A percentile compares a stretch with the other conserved stretches of the same genome.
Conservation (phyloP, 2,113 vertebrate species). For the Bothrops jararaca region DNA sequence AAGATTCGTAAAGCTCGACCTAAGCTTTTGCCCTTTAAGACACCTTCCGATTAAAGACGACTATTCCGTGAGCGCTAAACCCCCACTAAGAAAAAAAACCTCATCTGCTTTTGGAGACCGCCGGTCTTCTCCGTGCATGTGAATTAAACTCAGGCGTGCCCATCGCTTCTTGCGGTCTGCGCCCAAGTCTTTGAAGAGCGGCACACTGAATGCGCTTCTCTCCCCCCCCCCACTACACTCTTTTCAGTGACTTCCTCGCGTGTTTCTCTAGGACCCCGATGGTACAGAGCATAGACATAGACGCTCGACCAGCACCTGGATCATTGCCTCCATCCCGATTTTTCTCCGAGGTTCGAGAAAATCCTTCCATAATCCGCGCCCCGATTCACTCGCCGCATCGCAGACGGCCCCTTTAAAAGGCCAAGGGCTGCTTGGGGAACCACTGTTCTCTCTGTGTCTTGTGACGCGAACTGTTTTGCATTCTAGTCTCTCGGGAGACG, state of each 20-base stretch:
- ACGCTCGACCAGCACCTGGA: not conserved
- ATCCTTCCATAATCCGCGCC: not conserved
- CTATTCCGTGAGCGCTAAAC: not conserved
- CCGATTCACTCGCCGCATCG: not conserved
- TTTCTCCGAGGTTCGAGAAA: not conserved
- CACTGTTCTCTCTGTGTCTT: not conserved
- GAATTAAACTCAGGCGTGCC: not conserved
- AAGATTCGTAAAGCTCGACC: not conserved
- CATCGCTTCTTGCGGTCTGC: not conserved
- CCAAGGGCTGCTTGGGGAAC: not conserved
- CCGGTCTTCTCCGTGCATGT: not conserved
- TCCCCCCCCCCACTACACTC: no score
- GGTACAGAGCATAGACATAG: not conserved
- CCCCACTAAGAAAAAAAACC: not conserved
- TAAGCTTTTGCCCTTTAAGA: not conserved
- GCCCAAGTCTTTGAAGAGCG: no score
- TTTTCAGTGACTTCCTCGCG: not conserved
- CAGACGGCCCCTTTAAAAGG: slow-evolving; percentile 1
- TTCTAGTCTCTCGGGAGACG: slow-evolving; percentile 8
- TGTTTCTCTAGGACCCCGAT: not conserved
- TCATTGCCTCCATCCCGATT: not conserved
- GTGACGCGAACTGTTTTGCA: not conserved
- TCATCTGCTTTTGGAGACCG: not conserved
- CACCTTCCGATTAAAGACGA: no score
- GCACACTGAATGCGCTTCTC: no score